Evolutionary conservation across 1,140 invertebrate species (phyloP), one percentile per base, ranked within the genome.

Genomic region (Leptinotarsa defecta): DNA sequence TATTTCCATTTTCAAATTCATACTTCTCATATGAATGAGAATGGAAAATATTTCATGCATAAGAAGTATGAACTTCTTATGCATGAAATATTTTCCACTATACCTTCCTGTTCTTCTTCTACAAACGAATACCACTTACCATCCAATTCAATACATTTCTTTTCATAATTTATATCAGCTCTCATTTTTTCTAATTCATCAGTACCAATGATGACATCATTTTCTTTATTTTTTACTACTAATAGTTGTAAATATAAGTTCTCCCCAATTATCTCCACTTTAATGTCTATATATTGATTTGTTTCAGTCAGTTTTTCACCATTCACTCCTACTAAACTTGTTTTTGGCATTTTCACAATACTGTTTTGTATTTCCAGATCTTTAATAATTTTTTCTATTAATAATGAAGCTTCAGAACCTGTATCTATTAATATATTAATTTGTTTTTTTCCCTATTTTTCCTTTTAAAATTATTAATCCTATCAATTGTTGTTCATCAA

Each of bases 381-480:
- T 68, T 27, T 68, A 68, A 19, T 27, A 27, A 24, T 27, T 8
- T 68, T 68, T 68, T 68, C 8, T 5, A 13, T 68, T 43, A 68
- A 24, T 24, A 68, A 24, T 13, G 65, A 43, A n/a, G 20, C 65
- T 27, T 27, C 27, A 27, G 27, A 27, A 27, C 27, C 27, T 27
- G 27, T 27, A 27, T 27, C 27, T 27, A n/a, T 43, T 27, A 24
- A 27, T 24, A 13, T 27, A 19, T 24, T 19, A 27, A 68, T 68
- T 27, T 13, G 17, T 68, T 68, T 24, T n/a, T n/a, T 68, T 43
- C n/a, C 34, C 19, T 24, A 68, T 24, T 68, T 68, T 68, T 13
- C 20, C 20, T 24, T 68, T 43, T 24, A 68, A 20, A 27, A 24
- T 24, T 24, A 68, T 68, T 43, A 68, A 68, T n/a, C 20, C 17